Evolutionary conservation across 2,113 vertebrate species (phyloP).

Genomic region (Microcebus ravelobensis): DNA sequence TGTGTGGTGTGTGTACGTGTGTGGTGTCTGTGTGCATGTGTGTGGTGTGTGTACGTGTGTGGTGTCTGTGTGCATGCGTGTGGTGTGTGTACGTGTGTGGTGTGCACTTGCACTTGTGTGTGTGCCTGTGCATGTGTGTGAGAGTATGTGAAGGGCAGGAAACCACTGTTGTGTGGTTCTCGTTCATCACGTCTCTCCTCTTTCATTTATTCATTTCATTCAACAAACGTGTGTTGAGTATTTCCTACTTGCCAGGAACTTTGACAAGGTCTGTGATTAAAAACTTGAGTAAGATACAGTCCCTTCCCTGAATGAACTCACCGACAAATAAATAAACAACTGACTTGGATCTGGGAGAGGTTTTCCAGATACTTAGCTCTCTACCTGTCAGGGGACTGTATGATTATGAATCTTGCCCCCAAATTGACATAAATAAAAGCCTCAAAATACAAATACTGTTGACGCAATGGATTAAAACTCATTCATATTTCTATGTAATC

Average conservation of each 20-base stretch:
- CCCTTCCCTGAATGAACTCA: not conserved
- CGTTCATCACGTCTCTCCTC: not conserved
- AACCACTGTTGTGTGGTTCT: not conserved
- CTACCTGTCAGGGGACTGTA: not conserved
- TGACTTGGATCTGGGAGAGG: not conserved
- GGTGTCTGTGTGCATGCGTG: not conserved
- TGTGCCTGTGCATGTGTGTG: not conserved
- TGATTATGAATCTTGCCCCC: not conserved
- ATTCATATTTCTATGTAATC: not conserved
- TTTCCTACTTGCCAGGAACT: slow-evolving; percentile 18
- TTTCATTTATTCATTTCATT: not conserved
- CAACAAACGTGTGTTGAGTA: not conserved
- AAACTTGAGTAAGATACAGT: not conserved
- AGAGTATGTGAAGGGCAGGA: not conserved
- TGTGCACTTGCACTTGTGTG: not conserved
- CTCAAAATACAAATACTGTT: not conserved
- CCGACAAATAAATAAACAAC: not conserved
- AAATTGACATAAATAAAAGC: not conserved
- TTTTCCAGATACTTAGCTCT: not conserved
- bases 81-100: not conserved
- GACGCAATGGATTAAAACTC: not conserved
- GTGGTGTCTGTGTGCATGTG: not conserved
- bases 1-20: too few relatives aligned
- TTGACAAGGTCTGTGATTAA: not conserved
- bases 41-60: not conserved